Evolutionary conservation across 2,797 vertebrate genomes (phyloP), one percentile per base, ranked within the genome.

Genomic region (Acanthis flammea): DNA sequence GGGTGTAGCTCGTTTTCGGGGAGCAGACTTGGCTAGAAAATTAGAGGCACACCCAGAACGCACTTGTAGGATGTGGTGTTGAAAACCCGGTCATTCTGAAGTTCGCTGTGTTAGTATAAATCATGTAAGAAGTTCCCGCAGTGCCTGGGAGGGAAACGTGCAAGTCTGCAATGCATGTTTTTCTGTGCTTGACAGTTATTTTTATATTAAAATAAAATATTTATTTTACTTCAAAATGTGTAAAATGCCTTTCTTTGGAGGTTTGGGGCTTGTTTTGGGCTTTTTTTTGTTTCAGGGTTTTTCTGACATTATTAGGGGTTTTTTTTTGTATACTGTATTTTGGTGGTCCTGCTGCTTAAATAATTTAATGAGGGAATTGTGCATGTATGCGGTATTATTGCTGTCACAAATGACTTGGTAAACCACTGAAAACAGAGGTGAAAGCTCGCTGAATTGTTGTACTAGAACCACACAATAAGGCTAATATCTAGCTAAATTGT

Each of bases 401-500:
- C 74, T 77, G 79, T 72, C 50, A 63, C 21, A 92, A 53, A 33
- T 37, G 50, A 33, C 71, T n/a, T 5, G 8, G 17, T 55, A 72
- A 79, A 75, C 14, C 67, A 53, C 27, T 62, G 79, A 62, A 89
- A 96, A 84, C n/a, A 71, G 77, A 60, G 68, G 45, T 18, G 91
- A 80, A 94, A 96, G 17, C 41, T 37, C 82, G 4, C 37, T 54
- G 37, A 45, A n/a, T 37, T 27, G 5, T 39, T 88, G 58, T 62
- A 48, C 75, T 76, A 78, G 72, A 45, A 45, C 54, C 86, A 81
- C 62, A 79, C 7, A 47, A 75, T 50, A 90, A 53, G 50, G 24
- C 17, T 81, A 39, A 88, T 86, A 87, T 94, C 63, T 83, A 65
- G 35, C 48, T 91, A 89, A 95, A 89, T 58, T 94, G 55, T 65